Conservation (phyloP, 2,797 vertebrate species). For the Leucoraja ocellata region DNA sequence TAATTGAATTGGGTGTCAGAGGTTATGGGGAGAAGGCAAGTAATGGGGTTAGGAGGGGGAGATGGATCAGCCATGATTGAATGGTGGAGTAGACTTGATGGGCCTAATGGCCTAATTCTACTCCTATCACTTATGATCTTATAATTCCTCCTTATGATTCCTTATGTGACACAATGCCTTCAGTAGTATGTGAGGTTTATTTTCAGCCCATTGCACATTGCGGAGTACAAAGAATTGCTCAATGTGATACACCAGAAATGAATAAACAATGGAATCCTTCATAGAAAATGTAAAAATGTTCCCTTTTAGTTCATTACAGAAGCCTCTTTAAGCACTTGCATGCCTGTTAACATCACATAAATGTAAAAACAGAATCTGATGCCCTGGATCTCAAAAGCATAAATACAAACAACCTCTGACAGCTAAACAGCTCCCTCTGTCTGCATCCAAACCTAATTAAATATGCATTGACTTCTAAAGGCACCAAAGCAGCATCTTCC, state of each 20-base stretch:
- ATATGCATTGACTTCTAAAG: not conserved
- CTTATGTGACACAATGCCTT: too few relatives aligned
- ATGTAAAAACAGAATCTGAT: not conserved
- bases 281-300: not conserved
- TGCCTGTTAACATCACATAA: not conserved
- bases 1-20: too few relatives aligned
- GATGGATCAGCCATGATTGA: too few relatives aligned
- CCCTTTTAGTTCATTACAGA: not conserved
- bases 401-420: not conserved
- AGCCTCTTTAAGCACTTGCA: not conserved
- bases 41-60: too few relatives aligned
- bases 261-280: not conserved
- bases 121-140: too few relatives aligned
- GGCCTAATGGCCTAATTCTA: too few relatives aligned
- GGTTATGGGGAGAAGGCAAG: too few relatives aligned
- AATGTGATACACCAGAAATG: not conserved
- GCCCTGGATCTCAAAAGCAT: not conserved
- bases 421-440: conserved; percentile 14
- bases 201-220: too few relatives aligned
- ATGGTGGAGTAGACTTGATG: too few relatives aligned
- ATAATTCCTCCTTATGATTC: too few relatives aligned
- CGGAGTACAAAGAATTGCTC: too few relatives aligned
- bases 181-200: too few relatives aligned
- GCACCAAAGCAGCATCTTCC: not conserved
- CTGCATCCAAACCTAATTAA: not conserved